These are phyloP conservation scores for Heteromormyrus szaboi DNA, from an alignment of 2,797 vertebrate genomes.

Conservation along the genomic window DNA sequence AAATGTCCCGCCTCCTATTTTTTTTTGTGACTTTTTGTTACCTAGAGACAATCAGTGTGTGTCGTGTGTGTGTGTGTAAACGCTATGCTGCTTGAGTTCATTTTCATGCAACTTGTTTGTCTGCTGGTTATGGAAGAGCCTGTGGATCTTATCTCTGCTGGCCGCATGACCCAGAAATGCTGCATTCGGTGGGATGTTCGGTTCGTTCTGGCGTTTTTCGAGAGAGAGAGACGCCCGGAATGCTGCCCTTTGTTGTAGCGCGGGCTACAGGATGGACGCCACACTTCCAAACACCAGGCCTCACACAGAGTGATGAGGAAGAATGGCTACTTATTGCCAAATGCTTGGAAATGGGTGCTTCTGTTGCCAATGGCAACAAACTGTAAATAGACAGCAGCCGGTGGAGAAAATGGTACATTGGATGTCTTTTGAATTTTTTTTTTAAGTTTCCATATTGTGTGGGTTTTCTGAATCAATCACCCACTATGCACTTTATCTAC, in stretches of 20 bases:
- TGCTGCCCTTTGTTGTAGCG: not conserved
- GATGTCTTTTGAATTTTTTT: slow-evolving; percentile 28
- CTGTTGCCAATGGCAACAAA: slow-evolving; percentile 54
- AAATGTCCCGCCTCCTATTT: too few species aligned
- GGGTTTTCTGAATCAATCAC: not conserved
- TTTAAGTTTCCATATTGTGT: not conserved
- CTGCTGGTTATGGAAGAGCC: not conserved
- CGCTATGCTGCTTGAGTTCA: not conserved
- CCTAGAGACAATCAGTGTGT: not conserved
- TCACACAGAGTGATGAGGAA: not conserved
- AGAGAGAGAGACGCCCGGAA: not conserved
- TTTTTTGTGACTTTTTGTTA: not conserved
- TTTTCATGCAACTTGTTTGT: not conserved
- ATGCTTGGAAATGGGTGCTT: slow-evolving; percentile 39
- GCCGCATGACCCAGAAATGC: not conserved
- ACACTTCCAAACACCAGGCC: not conserved
- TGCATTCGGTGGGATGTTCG: not conserved
- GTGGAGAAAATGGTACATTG: slow-evolving; percentile 36
- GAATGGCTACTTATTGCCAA: slow-evolving; percentile 29
- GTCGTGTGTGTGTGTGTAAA: not conserved
- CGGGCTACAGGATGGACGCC: not conserved
- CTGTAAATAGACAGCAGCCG: slow-evolving; percentile 45
- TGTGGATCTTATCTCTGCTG: not conserved
- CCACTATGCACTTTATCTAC: not conserved
- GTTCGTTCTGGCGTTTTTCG: not conserved